phyloP scores from a whole-genome alignment of 1,140 invertebrate species.

The Prorops nasuta region DNA sequence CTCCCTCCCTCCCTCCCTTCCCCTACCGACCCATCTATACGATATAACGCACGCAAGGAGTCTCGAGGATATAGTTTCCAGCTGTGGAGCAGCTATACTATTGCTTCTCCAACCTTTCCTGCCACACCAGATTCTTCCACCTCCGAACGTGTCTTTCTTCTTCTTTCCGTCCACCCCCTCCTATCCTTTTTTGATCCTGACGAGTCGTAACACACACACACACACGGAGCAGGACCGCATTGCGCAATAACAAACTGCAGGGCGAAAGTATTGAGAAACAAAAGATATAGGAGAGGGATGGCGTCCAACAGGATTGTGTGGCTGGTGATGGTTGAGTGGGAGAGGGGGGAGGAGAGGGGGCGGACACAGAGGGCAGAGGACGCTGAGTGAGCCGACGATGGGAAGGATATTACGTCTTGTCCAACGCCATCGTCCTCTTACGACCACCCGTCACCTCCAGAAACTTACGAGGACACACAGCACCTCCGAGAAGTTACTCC shows the following conservation, averaged over 20 bases:
- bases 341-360: neutral
- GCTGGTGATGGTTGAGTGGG: neutral
- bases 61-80: constrained; percentile 34
- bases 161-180: constrained; percentile 22
- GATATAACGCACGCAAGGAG: constrained; percentile 4
- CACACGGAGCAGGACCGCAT: constrained; percentile 13
- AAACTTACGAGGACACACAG: constrained; percentile 18
- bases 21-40: constrained; percentile 9
- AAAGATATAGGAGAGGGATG: constrained; percentile 28
- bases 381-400: constrained; percentile 24
- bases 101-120: constrained; percentile 17
- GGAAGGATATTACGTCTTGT: constrained; percentile 31
- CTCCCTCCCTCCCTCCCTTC: constrained; percentile 18
- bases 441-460: constrained; percentile 23
- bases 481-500: constrained; percentile 16
- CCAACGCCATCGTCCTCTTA: constrained; percentile 26
- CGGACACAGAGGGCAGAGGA: constrained; percentile 12
- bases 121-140: too few relatives aligned
- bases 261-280: constrained; percentile 32
- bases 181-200: constrained; percentile 8
- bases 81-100: constrained; percentile 8
- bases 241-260: constrained; percentile 27
- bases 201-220: too few relatives aligned
- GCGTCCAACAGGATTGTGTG: neutral
- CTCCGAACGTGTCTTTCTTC: constrained; percentile 27